These are phyloP conservation scores for Lacerta bilineata DNA, from an alignment of 2,797 vertebrate species.

Conservation along the genomic window DNA sequence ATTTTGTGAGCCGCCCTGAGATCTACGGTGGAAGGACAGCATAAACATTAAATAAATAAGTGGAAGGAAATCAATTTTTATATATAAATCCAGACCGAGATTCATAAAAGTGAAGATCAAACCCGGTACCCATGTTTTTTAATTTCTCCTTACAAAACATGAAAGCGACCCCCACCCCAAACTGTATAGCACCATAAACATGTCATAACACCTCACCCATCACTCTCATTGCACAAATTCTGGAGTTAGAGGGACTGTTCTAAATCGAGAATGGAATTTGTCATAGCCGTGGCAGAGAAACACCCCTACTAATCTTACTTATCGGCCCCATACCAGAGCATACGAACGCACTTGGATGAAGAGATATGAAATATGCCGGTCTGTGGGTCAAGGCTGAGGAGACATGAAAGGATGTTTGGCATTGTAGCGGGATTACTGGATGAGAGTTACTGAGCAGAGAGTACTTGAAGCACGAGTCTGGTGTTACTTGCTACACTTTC, in stretches of 20 bases:
- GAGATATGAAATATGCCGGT: constrained; percentile 43
- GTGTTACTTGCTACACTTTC: neutral
- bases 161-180: neutral
- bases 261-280: constrained; percentile 57
- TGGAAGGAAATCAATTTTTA: neutral
- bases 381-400: constrained; percentile 35
- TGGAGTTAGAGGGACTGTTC: constrained; percentile 43
- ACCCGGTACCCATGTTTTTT: constrained; percentile 38
- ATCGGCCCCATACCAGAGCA: constrained; percentile 43
- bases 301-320: constrained; percentile 54
- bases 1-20: too few species aligned
- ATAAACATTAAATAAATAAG: neutral
- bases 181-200: neutral
- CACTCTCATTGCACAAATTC: constrained; percentile 44
- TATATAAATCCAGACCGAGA: constrained; percentile 2
- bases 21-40: too few species aligned
- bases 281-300: constrained; percentile 44
- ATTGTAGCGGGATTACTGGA: neutral
- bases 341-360: constrained; percentile 45
- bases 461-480: neutral
- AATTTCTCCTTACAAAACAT: constrained; percentile 47
- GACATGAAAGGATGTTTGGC: constrained; percentile 41
- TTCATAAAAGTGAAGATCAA: constrained; percentile 15
- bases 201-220: constrained; percentile 29
- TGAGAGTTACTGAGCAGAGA: neutral